Evolutionary conservation across 2,888 invertebrate species (phyloP).

Genomic region (Hypsopygia costalis): DNA sequence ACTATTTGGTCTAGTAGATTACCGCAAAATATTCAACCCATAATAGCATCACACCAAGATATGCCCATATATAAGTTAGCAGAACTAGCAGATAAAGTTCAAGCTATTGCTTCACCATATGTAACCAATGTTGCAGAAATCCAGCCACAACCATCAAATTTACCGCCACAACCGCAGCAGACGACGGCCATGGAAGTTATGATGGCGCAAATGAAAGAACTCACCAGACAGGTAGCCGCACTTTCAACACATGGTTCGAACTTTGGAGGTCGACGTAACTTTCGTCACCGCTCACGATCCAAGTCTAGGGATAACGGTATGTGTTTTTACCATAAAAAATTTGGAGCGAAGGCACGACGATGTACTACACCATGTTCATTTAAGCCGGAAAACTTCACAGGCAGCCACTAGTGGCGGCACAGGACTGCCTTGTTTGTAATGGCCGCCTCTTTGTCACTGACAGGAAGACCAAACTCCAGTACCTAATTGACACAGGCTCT

Average conservation of each 20-base stretch:
- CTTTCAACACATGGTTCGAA: too few relatives aligned
- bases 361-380: slow-evolving; percentile 12
- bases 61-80: slow-evolving; percentile 5
- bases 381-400: slow-evolving; percentile 16
- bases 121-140: background rate
- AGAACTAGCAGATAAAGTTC: slow-evolving; percentile 9
- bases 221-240: too few relatives aligned
- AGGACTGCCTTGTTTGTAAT: slow-evolving; percentile 15
- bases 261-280: too few relatives aligned
- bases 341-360: slow-evolving; percentile 2
- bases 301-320: too few relatives aligned
- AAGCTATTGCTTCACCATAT: slow-evolving; percentile 6
- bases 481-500: background rate
- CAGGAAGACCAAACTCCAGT: slow-evolving; percentile 13
- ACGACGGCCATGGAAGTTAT: too few relatives aligned
- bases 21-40: slow-evolving; percentile 13
- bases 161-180: too few relatives aligned
- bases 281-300: too few relatives aligned
- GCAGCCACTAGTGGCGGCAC: slow-evolving; percentile 17
- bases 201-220: too few relatives aligned
- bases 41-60: slow-evolving; percentile 14
- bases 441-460: slow-evolving; percentile 10
- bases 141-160: too few relatives aligned
- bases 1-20: slow-evolving; percentile 18
- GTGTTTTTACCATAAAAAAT: background rate